A percentile compares a stretch with the other conserved stretches of the same genome.
Evolutionary conservation across 2,888 invertebrate species (phyloP).

Genomic region (Eilema griseolum): DNA sequence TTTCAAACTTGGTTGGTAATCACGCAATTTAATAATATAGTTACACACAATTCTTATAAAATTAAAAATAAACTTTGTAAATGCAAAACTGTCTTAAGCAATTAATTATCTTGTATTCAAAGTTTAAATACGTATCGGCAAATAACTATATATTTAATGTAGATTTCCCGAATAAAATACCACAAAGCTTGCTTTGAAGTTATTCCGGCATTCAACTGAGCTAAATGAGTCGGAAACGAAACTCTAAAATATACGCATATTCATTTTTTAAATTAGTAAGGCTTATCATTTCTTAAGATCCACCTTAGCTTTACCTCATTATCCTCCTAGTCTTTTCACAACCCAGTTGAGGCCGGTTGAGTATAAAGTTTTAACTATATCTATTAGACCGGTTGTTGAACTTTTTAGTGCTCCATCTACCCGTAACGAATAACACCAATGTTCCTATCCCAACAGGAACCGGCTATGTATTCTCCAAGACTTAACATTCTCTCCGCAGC

Average conservation of each 20-base stretch:
- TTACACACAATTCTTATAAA: background rate
- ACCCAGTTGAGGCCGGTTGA: no score
- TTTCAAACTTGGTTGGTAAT: no score
- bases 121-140: conserved; percentile 36
- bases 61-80: no score
- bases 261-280: conserved; percentile 34
- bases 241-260: conserved; percentile 40
- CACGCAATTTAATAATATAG: no score
- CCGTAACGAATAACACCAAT: no score
- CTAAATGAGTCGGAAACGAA: conserved; percentile 61
- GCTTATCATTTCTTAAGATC: conserved; percentile 33
- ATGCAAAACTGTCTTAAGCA: background rate
- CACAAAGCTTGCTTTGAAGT: conserved; percentile 49
- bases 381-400: no score
- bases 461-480: no score
- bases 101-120: background rate
- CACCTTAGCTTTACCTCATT: conserved; percentile 15
- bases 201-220: conserved; percentile 41
- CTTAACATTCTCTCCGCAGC: no score
- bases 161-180: conserved; percentile 48
- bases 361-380: no score
- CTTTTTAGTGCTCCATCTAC: no score
- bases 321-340: no score
- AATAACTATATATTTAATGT: conserved; percentile 39
- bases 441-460: no score